Percentiles rank a stretch among this genome's conserved stretches.
Evolutionary conservation across 2,888 invertebrate genomes (phyloP).

Genomic region (Anthophora plumipes): DNA sequence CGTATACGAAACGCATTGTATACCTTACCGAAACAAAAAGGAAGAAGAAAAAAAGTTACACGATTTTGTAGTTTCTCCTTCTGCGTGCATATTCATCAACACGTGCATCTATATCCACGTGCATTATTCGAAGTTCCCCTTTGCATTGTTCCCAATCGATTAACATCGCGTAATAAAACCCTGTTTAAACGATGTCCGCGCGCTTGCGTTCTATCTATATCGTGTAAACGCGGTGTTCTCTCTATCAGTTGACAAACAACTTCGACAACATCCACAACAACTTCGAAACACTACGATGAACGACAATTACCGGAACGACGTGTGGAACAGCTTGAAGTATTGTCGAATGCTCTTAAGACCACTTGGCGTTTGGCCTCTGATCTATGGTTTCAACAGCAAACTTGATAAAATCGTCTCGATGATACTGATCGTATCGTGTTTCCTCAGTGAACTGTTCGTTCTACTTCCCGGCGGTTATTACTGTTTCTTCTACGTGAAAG

Average conservation of each 20-base stretch:
- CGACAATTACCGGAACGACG: conserved; percentile 10
- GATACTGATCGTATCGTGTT: conserved; percentile 12
- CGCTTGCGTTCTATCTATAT: no score
- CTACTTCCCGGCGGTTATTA: conserved; percentile 55
- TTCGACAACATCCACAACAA: not conserved
- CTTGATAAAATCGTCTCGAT: not conserved
- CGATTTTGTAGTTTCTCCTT: no score
- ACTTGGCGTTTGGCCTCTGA: conserved; percentile 71
- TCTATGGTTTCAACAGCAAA: not conserved
- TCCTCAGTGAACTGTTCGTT: conserved; percentile 40
- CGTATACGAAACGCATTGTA: no score
- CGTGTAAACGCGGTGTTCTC: no score
- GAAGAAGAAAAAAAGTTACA: no score
- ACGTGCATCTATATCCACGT: no score
- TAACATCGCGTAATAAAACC: no score
- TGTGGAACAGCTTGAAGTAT: conserved; percentile 63
- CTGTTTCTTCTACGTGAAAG: conserved; percentile 22
- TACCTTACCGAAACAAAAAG: no score
- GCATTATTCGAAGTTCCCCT: no score
- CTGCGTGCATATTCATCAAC: no score
- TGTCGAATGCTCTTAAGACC: conserved; percentile 70
- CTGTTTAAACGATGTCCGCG: no score
- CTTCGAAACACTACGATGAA: not conserved
- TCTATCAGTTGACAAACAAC: not conserved
- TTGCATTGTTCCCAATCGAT: no score